Conservation (phyloP, 2,797 vertebrate species). For the Gymnopithys bicolor region DNA sequence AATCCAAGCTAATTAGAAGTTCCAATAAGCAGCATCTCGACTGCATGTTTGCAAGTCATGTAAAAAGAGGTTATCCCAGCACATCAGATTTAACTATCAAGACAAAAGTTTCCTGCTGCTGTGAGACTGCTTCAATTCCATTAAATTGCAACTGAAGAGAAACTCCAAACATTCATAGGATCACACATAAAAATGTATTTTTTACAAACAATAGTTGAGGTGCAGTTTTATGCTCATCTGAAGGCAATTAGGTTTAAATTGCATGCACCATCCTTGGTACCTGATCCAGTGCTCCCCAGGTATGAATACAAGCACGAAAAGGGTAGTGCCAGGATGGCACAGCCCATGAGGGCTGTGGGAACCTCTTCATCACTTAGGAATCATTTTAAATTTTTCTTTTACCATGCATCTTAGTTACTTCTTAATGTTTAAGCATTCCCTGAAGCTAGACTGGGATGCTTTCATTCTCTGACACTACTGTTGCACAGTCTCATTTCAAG, state of each 20-base stretch:
- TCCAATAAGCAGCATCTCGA: background rate
- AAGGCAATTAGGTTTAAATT: background rate
- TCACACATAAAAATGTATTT: background rate
- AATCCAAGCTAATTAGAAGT: background rate
- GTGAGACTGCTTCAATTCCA: background rate
- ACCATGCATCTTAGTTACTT: background rate
- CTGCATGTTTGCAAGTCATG: background rate
- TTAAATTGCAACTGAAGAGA: background rate
- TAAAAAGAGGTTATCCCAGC: background rate
- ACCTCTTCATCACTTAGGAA: background rate
- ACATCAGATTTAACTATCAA: background rate
- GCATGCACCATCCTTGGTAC: background rate
- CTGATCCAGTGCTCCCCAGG: background rate
- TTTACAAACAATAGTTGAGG: background rate
- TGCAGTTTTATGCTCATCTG: background rate
- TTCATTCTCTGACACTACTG: background rate
- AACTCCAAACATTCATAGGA: background rate
- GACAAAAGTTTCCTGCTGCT: background rate
- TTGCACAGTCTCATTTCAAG: background rate
- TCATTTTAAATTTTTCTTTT: background rate
- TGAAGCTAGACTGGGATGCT: background rate
- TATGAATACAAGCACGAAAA: background rate
- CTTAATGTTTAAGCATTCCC: background rate
- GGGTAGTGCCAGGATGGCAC: background rate
- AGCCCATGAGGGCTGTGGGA: background rate